Evolutionary conservation across 2,888 invertebrate species (phyloP).

Genomic region (Lithophane leautieri): DNA sequence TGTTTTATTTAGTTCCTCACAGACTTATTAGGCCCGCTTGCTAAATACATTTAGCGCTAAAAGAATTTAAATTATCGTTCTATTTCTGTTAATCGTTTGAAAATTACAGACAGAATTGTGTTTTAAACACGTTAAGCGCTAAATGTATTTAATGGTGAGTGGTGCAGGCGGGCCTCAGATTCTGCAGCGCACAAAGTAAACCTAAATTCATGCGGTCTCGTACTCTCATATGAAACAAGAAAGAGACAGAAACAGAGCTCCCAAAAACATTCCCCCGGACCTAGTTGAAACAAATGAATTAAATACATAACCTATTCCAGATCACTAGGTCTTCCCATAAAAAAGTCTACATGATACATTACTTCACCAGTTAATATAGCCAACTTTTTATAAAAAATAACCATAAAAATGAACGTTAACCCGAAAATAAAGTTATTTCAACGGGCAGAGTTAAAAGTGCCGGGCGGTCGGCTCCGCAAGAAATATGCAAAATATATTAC

Average conservation of each 20-base stretch:
- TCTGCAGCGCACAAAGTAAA: neutral
- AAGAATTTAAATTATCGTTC: neutral
- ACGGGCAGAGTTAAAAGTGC: conserved; percentile 75
- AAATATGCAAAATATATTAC: conserved; percentile 77
- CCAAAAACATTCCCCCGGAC: neutral
- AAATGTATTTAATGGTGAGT: neutral
- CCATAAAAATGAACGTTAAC: conserved; percentile 77
- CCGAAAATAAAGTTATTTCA: conserved; percentile 80
- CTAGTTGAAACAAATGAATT: conserved; percentile 28
- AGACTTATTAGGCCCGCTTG: neutral
- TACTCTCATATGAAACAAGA: neutral
- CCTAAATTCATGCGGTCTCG: neutral
- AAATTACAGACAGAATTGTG: neutral
- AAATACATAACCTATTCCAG: conserved; percentile 35
- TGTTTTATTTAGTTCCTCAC: too few relatives aligned
- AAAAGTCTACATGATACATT: conserved; percentile 56
- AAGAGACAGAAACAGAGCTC: neutral
- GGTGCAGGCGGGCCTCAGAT: neutral
- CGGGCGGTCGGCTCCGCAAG: conserved; percentile 64
- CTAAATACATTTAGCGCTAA: neutral
- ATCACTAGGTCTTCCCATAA: conserved; percentile 59
- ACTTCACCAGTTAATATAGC: conserved; percentile 57
- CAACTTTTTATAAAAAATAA: conserved; percentile 69
- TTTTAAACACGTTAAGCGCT: neutral
- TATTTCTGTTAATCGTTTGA: neutral